These are phyloP conservation scores for Selene dorsalis DNA, from an alignment of 2,797 vertebrate genomes.

Conservation along the genomic window DNA sequence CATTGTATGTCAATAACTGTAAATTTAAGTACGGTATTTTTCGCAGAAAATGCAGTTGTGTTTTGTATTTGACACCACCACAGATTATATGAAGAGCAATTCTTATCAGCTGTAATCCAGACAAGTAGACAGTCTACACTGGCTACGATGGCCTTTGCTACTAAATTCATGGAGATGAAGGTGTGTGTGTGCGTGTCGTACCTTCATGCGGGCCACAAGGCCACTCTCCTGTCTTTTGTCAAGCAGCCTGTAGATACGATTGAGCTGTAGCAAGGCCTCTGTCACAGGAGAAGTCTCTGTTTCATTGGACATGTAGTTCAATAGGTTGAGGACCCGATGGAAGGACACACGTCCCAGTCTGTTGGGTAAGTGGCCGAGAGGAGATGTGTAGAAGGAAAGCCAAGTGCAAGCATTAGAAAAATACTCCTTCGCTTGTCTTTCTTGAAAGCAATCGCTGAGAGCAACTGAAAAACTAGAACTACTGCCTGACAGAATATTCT, in stretches of 20 bases:
- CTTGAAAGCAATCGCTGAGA: constrained; percentile 6
- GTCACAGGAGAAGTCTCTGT: constrained; percentile 86
- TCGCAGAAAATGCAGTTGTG: neutral
- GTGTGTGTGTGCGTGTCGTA: constrained; percentile 56
- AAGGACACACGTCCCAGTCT: constrained; percentile 90
- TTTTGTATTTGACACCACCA: too few relatives aligned
- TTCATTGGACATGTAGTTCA: constrained; percentile 87
- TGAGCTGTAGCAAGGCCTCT: constrained; percentile 89
- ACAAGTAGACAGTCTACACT: too few relatives aligned
- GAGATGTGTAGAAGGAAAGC: neutral
- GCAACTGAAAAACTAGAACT: neutral
- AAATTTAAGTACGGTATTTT: too few relatives aligned
- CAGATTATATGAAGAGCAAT: too few relatives aligned
- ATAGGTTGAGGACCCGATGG: constrained; percentile 84
- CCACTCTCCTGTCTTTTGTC: constrained; percentile 86
- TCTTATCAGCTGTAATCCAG: too few relatives aligned
- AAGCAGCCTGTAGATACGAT: constrained; percentile 84
- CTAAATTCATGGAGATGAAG: too few relatives aligned
- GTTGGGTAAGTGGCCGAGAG: constrained; percentile 5
- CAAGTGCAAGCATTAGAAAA: neutral
- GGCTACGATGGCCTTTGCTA: too few relatives aligned
- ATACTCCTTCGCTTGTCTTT: neutral
- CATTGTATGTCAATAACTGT: too few relatives aligned
- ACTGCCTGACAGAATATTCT: too few relatives aligned
- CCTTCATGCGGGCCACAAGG: constrained; percentile 85